Evolutionary conservation across 2,888 invertebrate genomes (phyloP).

Genomic region (Chaetoderma sp.): DNA sequence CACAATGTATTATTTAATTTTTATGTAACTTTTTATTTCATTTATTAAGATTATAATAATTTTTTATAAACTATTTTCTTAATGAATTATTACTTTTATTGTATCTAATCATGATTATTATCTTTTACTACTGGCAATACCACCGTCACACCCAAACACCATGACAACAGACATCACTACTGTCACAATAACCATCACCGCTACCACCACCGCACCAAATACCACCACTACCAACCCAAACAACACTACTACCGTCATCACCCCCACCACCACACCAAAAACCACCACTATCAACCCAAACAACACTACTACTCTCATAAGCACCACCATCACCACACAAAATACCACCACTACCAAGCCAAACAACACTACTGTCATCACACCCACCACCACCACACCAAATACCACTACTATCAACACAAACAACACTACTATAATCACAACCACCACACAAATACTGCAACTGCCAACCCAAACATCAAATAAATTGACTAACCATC

Average conservation of each 20-base stretch:
- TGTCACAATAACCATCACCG: not conserved
- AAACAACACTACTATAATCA: not conserved
- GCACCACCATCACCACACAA: not conserved
- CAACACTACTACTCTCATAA: not conserved
- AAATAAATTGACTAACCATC: too few relatives aligned
- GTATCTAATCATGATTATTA: too few relatives aligned
- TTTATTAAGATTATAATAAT: too few relatives aligned
- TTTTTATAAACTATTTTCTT: too few relatives aligned
- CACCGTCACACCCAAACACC: too few relatives aligned
- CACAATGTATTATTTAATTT: too few relatives aligned
- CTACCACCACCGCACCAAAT: not conserved
- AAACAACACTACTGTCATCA: not conserved
- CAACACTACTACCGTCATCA: not conserved
- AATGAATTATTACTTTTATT: too few relatives aligned
- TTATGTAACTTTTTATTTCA: too few relatives aligned
- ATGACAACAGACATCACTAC: not conserved
- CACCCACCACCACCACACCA: not conserved
- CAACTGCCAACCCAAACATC: not conserved
- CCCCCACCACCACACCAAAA: not conserved
- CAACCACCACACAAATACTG: not conserved
- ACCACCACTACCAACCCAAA: not conserved
- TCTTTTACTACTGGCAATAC: too few relatives aligned
- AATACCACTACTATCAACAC: not conserved
- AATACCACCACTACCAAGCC: not conserved
- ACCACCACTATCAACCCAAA: not conserved